Percentiles rank a stretch among this genome's conserved stretches.
Conservation (phyloP, 1,140 invertebrate species). For the Melanaphis sacchari region DNA sequence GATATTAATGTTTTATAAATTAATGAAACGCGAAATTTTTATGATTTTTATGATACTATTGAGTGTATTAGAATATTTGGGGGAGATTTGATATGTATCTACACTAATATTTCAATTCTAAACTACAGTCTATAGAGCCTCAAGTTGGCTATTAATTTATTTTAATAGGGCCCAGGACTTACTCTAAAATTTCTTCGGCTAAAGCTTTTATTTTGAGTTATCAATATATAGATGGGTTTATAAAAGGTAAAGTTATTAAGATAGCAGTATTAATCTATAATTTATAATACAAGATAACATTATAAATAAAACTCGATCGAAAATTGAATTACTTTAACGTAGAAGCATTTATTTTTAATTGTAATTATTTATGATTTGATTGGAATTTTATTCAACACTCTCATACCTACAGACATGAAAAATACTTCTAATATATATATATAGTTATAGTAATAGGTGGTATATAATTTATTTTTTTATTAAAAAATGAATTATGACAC, state of each 20-base stretch:
- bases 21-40: neutral
- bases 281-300: too few relatives aligned
- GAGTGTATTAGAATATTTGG: neutral
- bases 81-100: neutral
- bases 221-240: too few relatives aligned
- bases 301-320: too few relatives aligned
- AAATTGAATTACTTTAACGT: too few relatives aligned
- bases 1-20: neutral
- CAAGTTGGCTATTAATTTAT: neutral
- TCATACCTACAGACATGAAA: neutral
- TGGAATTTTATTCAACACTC: neutral
- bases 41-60: neutral
- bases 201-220: too few relatives aligned
- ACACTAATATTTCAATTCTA: neutral
- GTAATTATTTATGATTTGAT: neutral
- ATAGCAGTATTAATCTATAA: too few relatives aligned
- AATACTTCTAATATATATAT: neutral
- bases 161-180: neutral
- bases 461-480: neutral
- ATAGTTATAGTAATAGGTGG: neutral
- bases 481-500: neutral
- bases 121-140: neutral
- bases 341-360: neutral
- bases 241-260: too few relatives aligned
- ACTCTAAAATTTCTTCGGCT: neutral